Evolutionary conservation across 2,113 vertebrate genomes (phyloP).

Genomic region (Gymnobelideus leadbeateri): DNA sequence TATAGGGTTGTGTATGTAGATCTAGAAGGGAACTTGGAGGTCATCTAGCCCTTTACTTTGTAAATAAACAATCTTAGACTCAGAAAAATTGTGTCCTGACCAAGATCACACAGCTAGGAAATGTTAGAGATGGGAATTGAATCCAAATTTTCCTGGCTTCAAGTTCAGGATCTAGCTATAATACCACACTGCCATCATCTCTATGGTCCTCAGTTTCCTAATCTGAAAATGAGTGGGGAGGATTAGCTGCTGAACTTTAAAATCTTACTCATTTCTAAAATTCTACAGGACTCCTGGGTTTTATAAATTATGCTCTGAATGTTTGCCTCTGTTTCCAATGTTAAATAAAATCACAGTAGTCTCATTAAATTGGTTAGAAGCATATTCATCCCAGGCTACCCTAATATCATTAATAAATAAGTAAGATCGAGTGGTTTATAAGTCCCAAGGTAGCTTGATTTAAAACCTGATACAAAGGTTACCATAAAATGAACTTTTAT

Average conservation of each 20-base stretch:
- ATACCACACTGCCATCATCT: neutral
- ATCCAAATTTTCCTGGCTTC: neutral
- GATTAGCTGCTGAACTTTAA: neutral
- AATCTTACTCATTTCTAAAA: neutral
- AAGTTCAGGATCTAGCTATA: neutral
- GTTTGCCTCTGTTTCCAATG: constrained; percentile 1
- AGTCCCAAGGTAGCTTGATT: constrained; percentile 68
- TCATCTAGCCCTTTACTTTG: neutral
- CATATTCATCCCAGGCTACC: constrained; percentile 52
- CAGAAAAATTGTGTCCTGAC: neutral
- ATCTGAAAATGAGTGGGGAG: neutral
- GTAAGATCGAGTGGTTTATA: constrained; percentile 78
- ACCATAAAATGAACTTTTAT: constrained; percentile 82
- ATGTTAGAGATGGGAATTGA: neutral
- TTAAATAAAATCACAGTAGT: neutral
- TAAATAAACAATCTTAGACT: neutral
- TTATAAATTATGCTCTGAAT: neutral
- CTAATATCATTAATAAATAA: constrained; percentile 80
- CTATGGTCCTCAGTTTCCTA: neutral
- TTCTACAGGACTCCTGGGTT: neutral
- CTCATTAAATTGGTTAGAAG: constrained; percentile 41
- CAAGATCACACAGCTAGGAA: neutral
- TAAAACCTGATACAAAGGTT: constrained; percentile 79
- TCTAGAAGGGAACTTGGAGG: neutral
- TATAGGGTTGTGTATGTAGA: neutral